Evolutionary conservation across 2,113 vertebrate genomes (phyloP).

Genomic region (Antennarius striatus): DNA sequence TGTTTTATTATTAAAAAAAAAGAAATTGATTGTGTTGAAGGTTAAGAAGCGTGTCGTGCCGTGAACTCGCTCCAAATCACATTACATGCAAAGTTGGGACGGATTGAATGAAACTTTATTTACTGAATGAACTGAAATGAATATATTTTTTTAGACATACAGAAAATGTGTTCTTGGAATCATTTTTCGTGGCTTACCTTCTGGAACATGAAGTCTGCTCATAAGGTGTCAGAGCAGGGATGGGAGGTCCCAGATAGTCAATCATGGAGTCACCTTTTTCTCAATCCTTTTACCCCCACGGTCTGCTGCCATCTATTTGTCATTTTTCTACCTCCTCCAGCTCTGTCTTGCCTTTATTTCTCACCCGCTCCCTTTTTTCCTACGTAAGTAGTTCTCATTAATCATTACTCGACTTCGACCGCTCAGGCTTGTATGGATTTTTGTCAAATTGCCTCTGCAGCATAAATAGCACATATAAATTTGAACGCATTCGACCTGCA

Average conservation of each 20-base stretch:
- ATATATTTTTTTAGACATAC: too few relatives aligned
- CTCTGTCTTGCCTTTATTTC: conserved; percentile 44
- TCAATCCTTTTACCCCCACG: conserved; percentile 42
- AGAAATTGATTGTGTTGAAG: conserved; percentile 5
- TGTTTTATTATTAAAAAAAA: background rate
- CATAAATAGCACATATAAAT: conserved; percentile 71
- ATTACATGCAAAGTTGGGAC: too few relatives aligned
- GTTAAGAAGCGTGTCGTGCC: background rate
- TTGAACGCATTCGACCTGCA: conserved; percentile 60
- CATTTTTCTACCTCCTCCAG: conserved; percentile 44
- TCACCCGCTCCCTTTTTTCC: conserved; percentile 61
- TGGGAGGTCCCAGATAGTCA: conserved; percentile 41
- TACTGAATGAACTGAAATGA: too few relatives aligned
- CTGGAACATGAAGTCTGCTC: conserved; percentile 28
- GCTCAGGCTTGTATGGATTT: conserved; percentile 69
- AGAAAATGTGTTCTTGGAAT: background rate
- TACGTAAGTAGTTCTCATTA: conserved; percentile 68
- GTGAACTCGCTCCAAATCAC: too few relatives aligned
- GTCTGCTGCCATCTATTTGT: conserved; percentile 54
- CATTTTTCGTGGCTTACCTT: conserved; percentile 34
- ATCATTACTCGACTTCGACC: conserved; percentile 50
- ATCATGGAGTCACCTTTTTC: conserved; percentile 52
- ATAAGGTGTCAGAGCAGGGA: conserved; percentile 10
- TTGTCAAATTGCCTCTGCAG: conserved; percentile 72
- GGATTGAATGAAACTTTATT: too few relatives aligned